phyloP scores from a whole-genome alignment of 2,888 invertebrate species.

The Trachelus troglodyta region DNA sequence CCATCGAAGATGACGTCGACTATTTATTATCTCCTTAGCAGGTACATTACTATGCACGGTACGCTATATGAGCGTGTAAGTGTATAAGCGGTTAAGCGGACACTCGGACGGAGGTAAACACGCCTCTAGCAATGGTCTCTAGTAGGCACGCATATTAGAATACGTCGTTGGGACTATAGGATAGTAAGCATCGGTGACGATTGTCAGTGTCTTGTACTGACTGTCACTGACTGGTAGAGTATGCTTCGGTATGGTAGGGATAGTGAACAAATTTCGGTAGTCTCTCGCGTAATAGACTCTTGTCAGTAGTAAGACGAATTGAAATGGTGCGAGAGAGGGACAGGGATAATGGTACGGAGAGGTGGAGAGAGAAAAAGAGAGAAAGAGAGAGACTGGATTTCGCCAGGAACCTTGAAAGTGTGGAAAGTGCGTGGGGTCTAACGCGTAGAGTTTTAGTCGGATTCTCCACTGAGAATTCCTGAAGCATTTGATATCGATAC shows the following conservation, averaged over 20 bases:
- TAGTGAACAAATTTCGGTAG: neutral
- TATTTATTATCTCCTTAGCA: neutral
- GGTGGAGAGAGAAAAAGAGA: no score
- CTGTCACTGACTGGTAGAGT: neutral
- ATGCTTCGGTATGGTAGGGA: neutral
- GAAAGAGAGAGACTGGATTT: neutral
- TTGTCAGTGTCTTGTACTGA: neutral
- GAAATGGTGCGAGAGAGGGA: neutral
- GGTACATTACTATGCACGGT: neutral
- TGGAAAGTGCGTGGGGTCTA: neutral
- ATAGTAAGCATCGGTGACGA: neutral
- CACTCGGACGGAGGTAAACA: neutral
- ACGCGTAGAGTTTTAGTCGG: neutral
- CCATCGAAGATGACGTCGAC: neutral
- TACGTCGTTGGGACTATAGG: neutral
- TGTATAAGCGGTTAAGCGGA: neutral
- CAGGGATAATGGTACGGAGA: neutral
- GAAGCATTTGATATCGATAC: neutral
- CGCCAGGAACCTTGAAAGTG: neutral
- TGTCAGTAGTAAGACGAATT: neutral
- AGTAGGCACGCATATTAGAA: neutral
- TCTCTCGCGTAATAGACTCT: neutral
- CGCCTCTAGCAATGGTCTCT: neutral
- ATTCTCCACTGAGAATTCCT: neutral
- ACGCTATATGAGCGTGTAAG: neutral